These are phyloP conservation scores for Helicoverpa armigera DNA, from an alignment of 1,140 invertebrate species.

Conservation along the genomic window DNA sequence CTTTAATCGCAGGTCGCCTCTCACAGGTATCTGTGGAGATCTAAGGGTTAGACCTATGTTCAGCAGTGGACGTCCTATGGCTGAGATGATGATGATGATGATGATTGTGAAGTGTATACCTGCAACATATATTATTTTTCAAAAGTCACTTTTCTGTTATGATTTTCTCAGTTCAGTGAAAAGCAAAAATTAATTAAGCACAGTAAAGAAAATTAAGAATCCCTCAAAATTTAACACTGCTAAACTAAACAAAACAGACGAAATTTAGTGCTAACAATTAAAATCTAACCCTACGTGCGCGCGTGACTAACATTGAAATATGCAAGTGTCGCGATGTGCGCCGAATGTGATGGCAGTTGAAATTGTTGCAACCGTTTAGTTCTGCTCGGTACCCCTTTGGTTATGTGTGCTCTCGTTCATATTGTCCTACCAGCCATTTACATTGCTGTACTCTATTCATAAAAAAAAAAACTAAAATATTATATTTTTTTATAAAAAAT, in stretches of 20 bases:
- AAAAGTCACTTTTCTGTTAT: neutral
- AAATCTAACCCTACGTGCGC: constrained; percentile 48
- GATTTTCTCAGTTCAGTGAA: neutral
- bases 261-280: constrained; percentile 35
- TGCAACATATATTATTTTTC: neutral
- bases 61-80: no score
- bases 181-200: neutral
- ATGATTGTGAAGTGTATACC: no score
- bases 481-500: no score
- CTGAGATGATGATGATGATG: no score
- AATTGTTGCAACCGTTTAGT: constrained; percentile 76
- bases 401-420: constrained; percentile 55
- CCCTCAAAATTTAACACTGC: neutral
- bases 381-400: constrained; percentile 66
- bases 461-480: no score
- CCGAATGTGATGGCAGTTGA: constrained; percentile 71
- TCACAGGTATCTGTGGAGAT: no score
- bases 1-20: no score
- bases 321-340: constrained; percentile 73
- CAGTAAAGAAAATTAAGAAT: neutral
- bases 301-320: constrained; percentile 82
- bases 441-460: no score
- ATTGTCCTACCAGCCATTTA: constrained; percentile 51
- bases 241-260: constrained; percentile 1
- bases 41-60: no score